A percentile compares a stretch with the other conserved stretches of the same genome.
These are phyloP conservation scores for Scophthalmus maximus DNA, from an alignment of 2,113 vertebrate genomes.

Conservation along the genomic window DNA sequence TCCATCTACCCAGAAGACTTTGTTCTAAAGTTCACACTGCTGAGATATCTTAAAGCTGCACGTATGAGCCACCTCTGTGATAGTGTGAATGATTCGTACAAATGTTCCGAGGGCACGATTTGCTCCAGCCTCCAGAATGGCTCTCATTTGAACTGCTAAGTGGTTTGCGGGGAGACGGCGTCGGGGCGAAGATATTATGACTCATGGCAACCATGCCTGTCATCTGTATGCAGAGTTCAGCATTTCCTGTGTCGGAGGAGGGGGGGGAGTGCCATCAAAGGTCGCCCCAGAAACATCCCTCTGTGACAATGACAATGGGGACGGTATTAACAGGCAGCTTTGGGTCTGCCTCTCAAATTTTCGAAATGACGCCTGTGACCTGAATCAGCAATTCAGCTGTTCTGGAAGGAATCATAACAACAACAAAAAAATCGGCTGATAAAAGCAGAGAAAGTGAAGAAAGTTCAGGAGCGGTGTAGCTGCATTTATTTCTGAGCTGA, in stretches of 20 bases:
- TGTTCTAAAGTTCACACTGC: constrained; percentile 59
- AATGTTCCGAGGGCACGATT: constrained; percentile 63
- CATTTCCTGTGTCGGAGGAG: constrained; percentile 68
- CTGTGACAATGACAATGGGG: constrained; percentile 71
- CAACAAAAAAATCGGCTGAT: constrained; percentile 31
- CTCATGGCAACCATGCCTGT: constrained; percentile 41
- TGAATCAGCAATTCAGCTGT: constrained; percentile 52
- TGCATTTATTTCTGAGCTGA: constrained; percentile 34
- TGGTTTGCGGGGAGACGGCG: constrained; percentile 50
- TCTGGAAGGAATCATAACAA: constrained; percentile 28
- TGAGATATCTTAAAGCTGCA: constrained; percentile 29
- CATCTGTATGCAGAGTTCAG: constrained; percentile 77
- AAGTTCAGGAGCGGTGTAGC: constrained; percentile 56
- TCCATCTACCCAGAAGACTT: constrained; percentile 56
- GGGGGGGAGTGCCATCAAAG: constrained; percentile 69
- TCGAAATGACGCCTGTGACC: constrained; percentile 68
- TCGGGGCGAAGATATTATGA: constrained; percentile 54
- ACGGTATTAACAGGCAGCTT: constrained; percentile 64
- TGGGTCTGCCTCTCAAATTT: constrained; percentile 53
- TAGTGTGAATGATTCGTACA: constrained; percentile 53
- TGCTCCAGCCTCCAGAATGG: constrained; percentile 39
- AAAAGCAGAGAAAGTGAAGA: constrained; percentile 21
- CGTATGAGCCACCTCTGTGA: constrained; percentile 40
- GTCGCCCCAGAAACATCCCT: constrained; percentile 65
- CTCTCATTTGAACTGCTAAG: constrained; percentile 60